Evolutionary conservation across 2,888 invertebrate genomes (phyloP), one percentile per base, ranked within the genome.

Genomic region (Coenonympha arcania): DNA sequence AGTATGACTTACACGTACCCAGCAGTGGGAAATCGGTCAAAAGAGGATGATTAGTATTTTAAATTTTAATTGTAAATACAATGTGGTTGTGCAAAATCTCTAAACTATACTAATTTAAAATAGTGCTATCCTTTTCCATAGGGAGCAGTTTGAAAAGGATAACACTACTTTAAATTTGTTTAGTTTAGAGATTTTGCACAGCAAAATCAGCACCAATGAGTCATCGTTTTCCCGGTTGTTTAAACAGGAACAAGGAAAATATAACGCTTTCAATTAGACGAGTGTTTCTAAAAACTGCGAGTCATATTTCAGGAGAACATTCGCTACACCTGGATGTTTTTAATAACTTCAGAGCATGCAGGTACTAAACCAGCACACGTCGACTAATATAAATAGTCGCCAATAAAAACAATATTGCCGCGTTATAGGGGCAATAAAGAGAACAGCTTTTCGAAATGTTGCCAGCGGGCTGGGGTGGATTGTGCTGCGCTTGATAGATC

Each of bases 361-460:
- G n/a, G 30, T 33, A 42, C 30, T 44, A 26, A 44, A 52, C 48
- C 48, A 52, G 16, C 40, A 9, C 40, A 28, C 36, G 46, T 46
- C 49, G 42, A 36, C 45, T 40, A 40, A 31, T 45, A 39, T 37
- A 49, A 49, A 48, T 49, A 42, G 30, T 30, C n/a, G 19, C 34
- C 22, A 48, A 49, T 48, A 52, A 45, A 33, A 48, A 45, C 45
- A 46, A 45, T 44, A 54, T 48, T 41, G 41, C 41, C 26, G 22
- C 44, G 44, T 48, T 65, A 62, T 57, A 61, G 61, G 19, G 5
- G 64, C 63, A 65, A 70, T 69, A 70, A 68, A 66, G 58, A 55
- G 60, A 68, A 74, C 72, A 68, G 68, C 62, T 69, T 66, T 61
- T 62, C 68, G 62, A 70, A 68, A 68, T 69, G 67, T 28, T 5